phyloP scores from a whole-genome alignment of 2,888 invertebrate genomes.

The Limnephilus marmoratus region DNA sequence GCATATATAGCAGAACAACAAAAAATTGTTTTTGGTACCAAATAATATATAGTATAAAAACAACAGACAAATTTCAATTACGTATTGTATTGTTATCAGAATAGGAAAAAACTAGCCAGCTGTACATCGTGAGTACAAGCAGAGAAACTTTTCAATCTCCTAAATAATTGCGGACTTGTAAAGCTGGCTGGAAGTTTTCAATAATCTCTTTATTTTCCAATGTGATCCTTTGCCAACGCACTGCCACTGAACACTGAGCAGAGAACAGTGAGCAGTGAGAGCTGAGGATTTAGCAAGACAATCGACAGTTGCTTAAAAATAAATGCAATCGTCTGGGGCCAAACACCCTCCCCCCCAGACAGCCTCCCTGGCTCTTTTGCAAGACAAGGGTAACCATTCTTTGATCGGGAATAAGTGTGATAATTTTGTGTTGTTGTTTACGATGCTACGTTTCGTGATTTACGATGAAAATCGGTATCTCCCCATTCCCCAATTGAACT shows the following conservation, averaged over 20 bases:
- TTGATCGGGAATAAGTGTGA: not conserved
- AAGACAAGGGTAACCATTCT: slow-evolving; percentile 24
- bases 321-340: slow-evolving; percentile 42
- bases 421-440: not conserved
- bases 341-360: not conserved
- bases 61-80: not conserved
- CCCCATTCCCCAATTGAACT: too few relatives aligned
- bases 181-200: slow-evolving; percentile 15
- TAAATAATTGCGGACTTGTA: slow-evolving; percentile 14
- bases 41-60: not conserved
- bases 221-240: slow-evolving; percentile 21
- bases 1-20: not conserved
- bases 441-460: not conserved
- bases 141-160: slow-evolving; percentile 11
- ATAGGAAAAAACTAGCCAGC: not conserved
- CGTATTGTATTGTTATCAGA: not conserved
- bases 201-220: slow-evolving; percentile 38
- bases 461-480: not conserved
- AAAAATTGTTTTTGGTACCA: not conserved
- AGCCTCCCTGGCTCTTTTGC: not conserved
- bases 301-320: slow-evolving; percentile 40
- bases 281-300: slow-evolving; percentile 34
- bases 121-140: not conserved
- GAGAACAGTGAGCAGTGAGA: not conserved
- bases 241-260: not conserved